Conservation (phyloP, 2,888 invertebrate species). For the Monochamus alternatus region DNA sequence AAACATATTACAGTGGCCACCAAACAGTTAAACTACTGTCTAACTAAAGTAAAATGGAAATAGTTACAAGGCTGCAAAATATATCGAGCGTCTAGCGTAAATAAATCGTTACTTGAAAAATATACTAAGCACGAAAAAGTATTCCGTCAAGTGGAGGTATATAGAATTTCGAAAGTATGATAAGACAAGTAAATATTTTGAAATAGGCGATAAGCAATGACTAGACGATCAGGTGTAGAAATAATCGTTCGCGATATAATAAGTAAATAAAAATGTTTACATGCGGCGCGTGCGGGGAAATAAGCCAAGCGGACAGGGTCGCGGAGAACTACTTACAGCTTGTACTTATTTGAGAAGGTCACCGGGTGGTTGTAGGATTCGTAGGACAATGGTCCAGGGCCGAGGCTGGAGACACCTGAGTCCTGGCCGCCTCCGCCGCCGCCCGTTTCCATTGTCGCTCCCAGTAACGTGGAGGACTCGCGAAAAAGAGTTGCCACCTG, state of each 20-base stretch:
- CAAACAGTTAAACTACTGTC: constrained; percentile 51
- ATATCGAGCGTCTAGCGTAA: constrained; percentile 52
- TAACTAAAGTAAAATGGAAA: constrained; percentile 49
- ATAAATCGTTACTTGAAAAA: constrained; percentile 49
- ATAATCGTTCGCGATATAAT: constrained; percentile 41
- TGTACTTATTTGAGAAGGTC: constrained; percentile 70
- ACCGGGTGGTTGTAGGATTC: constrained; percentile 69
- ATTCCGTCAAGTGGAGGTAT: constrained; percentile 36
- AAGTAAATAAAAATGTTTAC: constrained; percentile 60
- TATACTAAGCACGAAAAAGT: constrained; percentile 39
- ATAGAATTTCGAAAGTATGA: constrained; percentile 30
- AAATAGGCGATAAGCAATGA: constrained; percentile 36
- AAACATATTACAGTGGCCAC: constrained; percentile 53
- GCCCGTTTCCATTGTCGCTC: constrained; percentile 77
- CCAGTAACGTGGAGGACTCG: constrained; percentile 79
- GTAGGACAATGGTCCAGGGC: constrained; percentile 65
- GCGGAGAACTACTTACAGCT: constrained; percentile 67
- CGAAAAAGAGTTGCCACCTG: constrained; percentile 81
- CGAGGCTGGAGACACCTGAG: constrained; percentile 63
- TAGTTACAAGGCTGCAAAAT: constrained; percentile 53
- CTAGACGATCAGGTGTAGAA: constrained; percentile 42
- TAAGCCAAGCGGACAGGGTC: constrained; percentile 53
- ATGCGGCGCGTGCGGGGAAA: constrained; percentile 58
- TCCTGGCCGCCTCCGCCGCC: constrained; percentile 69
- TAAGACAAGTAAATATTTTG: constrained; percentile 45